Evolutionary conservation across 2,888 invertebrate species (phyloP).

Genomic region (Alitta virens): DNA sequence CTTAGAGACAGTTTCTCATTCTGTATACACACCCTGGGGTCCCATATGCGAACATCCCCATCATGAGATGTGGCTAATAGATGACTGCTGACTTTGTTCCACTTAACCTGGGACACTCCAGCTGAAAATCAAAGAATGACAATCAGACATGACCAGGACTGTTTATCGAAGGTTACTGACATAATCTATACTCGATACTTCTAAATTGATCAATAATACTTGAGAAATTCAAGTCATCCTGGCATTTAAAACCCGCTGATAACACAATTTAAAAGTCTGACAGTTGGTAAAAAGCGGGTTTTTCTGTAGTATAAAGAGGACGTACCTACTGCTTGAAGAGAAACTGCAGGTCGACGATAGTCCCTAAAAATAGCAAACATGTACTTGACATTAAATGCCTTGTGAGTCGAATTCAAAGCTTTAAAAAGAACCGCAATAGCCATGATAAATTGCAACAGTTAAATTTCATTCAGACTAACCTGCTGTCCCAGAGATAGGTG

Average conservation of each 20-base stretch:
- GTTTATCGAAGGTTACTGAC: too few species aligned
- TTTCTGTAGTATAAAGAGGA: constrained; percentile 2
- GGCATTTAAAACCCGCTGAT: too few species aligned
- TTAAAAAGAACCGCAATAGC: too few species aligned
- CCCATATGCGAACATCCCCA: constrained; percentile 94
- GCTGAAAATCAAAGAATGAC: constrained; percentile 44
- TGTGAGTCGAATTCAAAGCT: too few species aligned
- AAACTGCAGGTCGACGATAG: constrained; percentile 76
- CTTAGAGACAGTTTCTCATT: too few species aligned
- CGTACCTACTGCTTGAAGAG: constrained; percentile 84
- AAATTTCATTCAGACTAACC: constrained; percentile 31
- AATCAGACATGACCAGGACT: too few species aligned
- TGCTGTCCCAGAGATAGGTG: constrained; percentile 89
- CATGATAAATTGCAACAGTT: too few species aligned
- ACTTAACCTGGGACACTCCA: constrained; percentile 85
- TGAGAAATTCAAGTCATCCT: too few species aligned
- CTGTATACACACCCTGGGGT: constrained; percentile 81
- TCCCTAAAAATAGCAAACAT: constrained; percentile 68
- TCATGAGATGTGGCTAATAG: constrained; percentile 92
- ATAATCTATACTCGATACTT: too few species aligned
- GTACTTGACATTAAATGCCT: too few species aligned
- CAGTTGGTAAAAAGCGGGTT: too few species aligned
- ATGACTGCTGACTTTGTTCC: constrained; percentile 81
- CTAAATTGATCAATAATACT: too few species aligned
- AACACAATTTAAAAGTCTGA: constrained; percentile 7